Percentiles rank a stretch among this genome's conserved stretches.
Evolutionary conservation across 2,888 invertebrate genomes (phyloP).

Genomic region (Rosalia funebris): DNA sequence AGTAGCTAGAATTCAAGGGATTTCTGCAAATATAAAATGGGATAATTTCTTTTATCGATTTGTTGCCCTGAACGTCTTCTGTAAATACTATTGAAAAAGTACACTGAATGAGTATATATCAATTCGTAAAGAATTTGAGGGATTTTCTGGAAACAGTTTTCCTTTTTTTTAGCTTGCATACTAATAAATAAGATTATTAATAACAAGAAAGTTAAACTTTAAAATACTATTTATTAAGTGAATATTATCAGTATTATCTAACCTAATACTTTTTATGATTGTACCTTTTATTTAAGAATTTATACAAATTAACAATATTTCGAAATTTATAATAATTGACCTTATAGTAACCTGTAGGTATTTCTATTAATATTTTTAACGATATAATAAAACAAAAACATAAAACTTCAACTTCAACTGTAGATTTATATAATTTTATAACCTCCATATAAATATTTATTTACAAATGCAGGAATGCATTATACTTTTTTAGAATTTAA

Average conservation of each 20-base stretch:
- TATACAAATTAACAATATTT: conserved; percentile 42
- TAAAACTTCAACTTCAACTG: conserved; percentile 42
- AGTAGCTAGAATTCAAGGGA: no score
- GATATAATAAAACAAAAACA: conserved; percentile 36
- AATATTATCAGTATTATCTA: conserved; percentile 31
- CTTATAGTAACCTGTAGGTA: conserved; percentile 51
- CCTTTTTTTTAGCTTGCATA: no score
- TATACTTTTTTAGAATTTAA: conserved; percentile 42
- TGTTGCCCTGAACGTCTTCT: no score
- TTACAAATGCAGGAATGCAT: conserved; percentile 34
- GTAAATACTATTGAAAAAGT: no score
- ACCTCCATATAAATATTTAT: conserved; percentile 35
- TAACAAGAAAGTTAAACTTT: conserved; percentile 15
- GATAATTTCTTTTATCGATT: no score
- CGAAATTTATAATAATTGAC: conserved; percentile 52
- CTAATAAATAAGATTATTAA: no score
- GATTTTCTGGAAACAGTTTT: no score
- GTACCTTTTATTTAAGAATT: conserved; percentile 37
- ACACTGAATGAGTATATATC: no score
- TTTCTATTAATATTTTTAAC: conserved; percentile 41
- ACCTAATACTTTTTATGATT: conserved; percentile 42
- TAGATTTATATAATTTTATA: conserved; percentile 38
- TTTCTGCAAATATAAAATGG: no score
- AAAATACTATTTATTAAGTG: conserved; percentile 39
- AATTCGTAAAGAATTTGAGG: no score